Percentiles rank a stretch among this genome's conserved stretches.
phyloP scores from a whole-genome alignment of 2,888 invertebrate genomes.

The Polietes domitor region DNA sequence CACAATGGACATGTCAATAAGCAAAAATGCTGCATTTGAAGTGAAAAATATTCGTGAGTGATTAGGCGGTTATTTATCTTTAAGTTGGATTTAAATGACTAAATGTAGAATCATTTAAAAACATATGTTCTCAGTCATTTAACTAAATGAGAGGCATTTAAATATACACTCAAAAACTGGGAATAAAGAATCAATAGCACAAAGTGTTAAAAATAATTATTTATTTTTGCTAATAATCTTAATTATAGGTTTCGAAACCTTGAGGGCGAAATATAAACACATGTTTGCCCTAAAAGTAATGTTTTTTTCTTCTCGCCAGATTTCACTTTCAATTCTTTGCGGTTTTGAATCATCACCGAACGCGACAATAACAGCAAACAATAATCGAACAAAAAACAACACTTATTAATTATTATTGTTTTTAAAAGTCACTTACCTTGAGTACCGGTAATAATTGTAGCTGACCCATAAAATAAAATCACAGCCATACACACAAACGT shows the following conservation, averaged over 20 bases:
- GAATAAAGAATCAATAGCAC: too few relatives aligned
- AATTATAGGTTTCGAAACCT: neutral
- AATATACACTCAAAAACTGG: too few relatives aligned
- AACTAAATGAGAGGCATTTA: too few relatives aligned
- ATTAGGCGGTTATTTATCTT: too few relatives aligned
- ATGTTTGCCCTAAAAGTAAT: neutral
- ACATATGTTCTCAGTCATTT: too few relatives aligned
- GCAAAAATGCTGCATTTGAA: too few relatives aligned
- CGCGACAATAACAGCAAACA: neutral
- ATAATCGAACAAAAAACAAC: neutral
- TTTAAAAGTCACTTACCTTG: constrained; percentile 59
- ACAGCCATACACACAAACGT: neutral
- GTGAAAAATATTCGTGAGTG: too few relatives aligned
- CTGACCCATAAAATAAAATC: constrained; percentile 42
- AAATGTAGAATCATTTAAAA: too few relatives aligned
- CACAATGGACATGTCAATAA: too few relatives aligned
- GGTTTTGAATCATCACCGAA: constrained; percentile 8
- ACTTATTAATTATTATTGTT: constrained; percentile 37
- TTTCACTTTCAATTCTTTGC: constrained; percentile 18
- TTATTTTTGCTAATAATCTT: too few relatives aligned
- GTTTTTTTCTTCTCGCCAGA: neutral
- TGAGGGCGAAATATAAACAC: neutral
- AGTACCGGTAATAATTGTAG: constrained; percentile 41
- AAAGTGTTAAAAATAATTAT: too few relatives aligned
- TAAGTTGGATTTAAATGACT: too few relatives aligned